These are phyloP conservation scores for Furcula furcula DNA, from an alignment of 2,888 invertebrate species.

Conservation along the genomic window DNA sequence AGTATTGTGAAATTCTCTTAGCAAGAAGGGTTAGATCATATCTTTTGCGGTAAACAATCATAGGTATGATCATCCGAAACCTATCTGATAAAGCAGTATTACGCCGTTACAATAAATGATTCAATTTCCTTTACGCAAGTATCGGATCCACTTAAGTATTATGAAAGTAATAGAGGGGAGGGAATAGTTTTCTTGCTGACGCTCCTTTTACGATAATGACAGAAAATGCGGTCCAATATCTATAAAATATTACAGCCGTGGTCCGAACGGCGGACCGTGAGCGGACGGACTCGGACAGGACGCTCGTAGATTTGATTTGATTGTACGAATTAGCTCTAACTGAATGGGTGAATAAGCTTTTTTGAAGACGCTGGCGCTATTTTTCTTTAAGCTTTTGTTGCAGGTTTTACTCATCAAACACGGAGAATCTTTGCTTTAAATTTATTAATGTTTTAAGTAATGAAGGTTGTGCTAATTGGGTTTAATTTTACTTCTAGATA, in stretches of 20 bases:
- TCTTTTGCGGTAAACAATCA: conserved; percentile 57
- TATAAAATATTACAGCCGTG: conserved; percentile 70
- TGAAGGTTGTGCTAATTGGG: too few species aligned
- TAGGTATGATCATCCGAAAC: conserved; percentile 65
- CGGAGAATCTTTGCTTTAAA: too few species aligned
- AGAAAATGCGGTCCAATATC: conserved; percentile 78
- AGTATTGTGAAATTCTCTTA: conserved; percentile 11
- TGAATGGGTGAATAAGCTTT: conserved; percentile 26
- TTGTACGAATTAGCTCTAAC: conserved; percentile 63
- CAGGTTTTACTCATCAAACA: too few species aligned
- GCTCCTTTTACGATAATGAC: conserved; percentile 80
- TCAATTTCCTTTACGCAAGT: conserved; percentile 78
- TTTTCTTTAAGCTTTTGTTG: too few species aligned
- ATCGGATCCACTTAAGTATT: conserved; percentile 80
- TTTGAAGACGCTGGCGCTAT: background rate
- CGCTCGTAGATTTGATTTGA: conserved; percentile 59
- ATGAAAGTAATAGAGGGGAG: conserved; percentile 76
- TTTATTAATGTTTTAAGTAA: too few species aligned
- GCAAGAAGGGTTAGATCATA: conserved; percentile 45
- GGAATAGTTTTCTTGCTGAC: conserved; percentile 81
- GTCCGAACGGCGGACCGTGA: conserved; percentile 34
- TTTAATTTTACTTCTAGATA: too few species aligned
- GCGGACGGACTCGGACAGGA: conserved; percentile 33
- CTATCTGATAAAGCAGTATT: conserved; percentile 75
- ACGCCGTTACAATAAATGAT: conserved; percentile 78